Base-by-base conservation (phyloP, 2,797 vertebrate species). In the Sebastes hopkinsi region DNA sequence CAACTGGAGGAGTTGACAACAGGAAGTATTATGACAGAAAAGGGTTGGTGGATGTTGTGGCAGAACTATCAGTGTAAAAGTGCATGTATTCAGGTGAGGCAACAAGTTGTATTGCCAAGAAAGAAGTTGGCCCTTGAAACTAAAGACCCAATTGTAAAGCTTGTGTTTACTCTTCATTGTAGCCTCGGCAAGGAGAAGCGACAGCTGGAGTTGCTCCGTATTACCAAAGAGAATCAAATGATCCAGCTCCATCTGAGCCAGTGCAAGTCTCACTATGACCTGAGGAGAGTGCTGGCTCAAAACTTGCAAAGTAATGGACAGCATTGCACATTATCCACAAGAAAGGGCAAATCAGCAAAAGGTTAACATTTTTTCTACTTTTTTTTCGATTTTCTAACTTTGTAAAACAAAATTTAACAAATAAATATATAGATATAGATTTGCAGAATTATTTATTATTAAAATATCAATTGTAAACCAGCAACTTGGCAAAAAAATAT, bases 211-310 rank as follows among this genome's bases (percentile, higher is more conserved):
- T 82, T 95, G 72, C 30, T 61, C 18, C 93, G 90, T 79, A 90
- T 94, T 13, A 92, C 86, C 36, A 89, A 87, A 71, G 95, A 96
- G 88, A 97, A 96, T 83, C 38, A 77, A 25, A 55, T 67, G 64
- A 87, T 95, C 62, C 87, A 89, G 52, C 83, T 89, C 25, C 94
- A 91, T 73, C 88, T 96, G 91, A 92, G 82, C 38, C 88, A 92
- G 58, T 92, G 92, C 69, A 84, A 89, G 55, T 77, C 94, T 14
- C 75, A 75, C 55, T 96, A 95, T 88, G 91, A 78, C 62, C 79
- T 91, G 64, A 88, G 76, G 42, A 71, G 29, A 97, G 64, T 95
- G 95, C 67, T 94, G 95, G 96, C 87, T 89, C 42, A 61, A 69
- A 87, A 90, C 91, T 73, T 87, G 94, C 8, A 88, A 91, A 78